These are phyloP conservation scores for Phaonia tiefii DNA, from an alignment of 2,888 invertebrate genomes.

Conservation along the genomic window DNA sequence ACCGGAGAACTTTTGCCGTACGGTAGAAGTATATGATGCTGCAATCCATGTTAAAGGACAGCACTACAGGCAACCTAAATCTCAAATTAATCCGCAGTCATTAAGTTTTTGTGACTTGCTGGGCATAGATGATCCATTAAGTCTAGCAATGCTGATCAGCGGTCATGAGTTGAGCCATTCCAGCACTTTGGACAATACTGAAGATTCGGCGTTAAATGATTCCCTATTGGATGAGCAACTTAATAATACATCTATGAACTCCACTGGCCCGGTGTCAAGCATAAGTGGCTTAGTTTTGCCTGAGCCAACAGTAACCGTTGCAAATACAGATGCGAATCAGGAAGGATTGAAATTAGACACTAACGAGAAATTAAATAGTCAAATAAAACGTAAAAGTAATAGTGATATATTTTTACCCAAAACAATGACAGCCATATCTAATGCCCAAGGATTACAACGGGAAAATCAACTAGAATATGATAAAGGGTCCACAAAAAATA, in stretches of 20 bases:
- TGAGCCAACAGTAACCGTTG: constrained; percentile 67
- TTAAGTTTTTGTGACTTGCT: constrained; percentile 85
- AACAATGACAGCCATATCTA: constrained; percentile 20
- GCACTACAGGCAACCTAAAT: constrained; percentile 80
- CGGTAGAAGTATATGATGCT: constrained; percentile 84
- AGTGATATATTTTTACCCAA: neutral
- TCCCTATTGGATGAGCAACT: constrained; percentile 64
- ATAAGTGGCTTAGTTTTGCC: constrained; percentile 75
- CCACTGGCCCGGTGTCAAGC: constrained; percentile 71
- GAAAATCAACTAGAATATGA: constrained; percentile 41
- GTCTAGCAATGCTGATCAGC: constrained; percentile 82
- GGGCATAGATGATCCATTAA: constrained; percentile 91
- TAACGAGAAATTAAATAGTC: neutral
- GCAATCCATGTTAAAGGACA: constrained; percentile 78
- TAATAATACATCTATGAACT: constrained; percentile 67
- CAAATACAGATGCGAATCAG: no score
- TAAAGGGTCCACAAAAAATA: neutral
- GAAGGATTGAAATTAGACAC: no score
- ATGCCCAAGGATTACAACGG: constrained; percentile 63
- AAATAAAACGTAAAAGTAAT: neutral
- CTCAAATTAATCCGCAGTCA: constrained; percentile 87
- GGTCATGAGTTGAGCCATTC: constrained; percentile 80
- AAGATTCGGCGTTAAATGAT: constrained; percentile 63
- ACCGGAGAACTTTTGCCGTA: constrained; percentile 89
- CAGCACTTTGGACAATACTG: constrained; percentile 69